phyloP scores from a whole-genome alignment of 2,797 vertebrate genomes.

The Lerista edwardsae region DNA sequence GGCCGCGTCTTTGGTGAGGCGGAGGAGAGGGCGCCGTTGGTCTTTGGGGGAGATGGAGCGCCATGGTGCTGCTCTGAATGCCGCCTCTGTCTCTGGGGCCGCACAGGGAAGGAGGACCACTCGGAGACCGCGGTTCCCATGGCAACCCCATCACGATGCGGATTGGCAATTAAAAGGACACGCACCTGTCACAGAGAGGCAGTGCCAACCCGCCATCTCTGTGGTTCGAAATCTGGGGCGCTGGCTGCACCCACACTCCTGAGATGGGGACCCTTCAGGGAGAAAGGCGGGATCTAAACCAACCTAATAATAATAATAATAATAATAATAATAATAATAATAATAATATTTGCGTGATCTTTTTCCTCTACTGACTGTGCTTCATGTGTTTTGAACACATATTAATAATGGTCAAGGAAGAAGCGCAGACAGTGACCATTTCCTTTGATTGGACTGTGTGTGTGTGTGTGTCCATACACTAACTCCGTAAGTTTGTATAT shows the following conservation, averaged over 20 bases:
- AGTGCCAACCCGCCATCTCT: not conserved
- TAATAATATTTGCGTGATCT: too few species aligned
- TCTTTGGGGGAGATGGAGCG: not conserved
- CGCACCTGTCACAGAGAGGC: slow-evolving; percentile 1
- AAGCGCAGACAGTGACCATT: too few species aligned
- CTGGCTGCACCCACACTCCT: not conserved
- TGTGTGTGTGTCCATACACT: too few species aligned
- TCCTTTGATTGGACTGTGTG: too few species aligned
- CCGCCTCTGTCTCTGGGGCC: not conserved
- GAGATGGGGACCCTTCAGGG: too few species aligned
- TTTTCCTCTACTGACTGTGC: too few species aligned
- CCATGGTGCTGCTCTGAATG: not conserved
- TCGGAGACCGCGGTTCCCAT: slow-evolving; percentile 9
- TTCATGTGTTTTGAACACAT: too few species aligned
- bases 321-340: too few species aligned
- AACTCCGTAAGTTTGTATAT: too few species aligned
- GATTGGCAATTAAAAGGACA: slow-evolving; percentile 17
- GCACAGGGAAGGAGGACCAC: not conserved
- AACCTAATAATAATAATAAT: too few species aligned
- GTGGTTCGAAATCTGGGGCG: not conserved
- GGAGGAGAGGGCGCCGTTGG: not conserved
- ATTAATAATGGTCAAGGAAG: too few species aligned
- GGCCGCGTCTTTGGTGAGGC: not conserved
- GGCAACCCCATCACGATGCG: slow-evolving; percentile 15
- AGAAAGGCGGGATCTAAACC: too few species aligned